Evolutionary conservation across 2,113 vertebrate species (phyloP).

Genomic region (Pseudorhombus dupliciocellatus): DNA sequence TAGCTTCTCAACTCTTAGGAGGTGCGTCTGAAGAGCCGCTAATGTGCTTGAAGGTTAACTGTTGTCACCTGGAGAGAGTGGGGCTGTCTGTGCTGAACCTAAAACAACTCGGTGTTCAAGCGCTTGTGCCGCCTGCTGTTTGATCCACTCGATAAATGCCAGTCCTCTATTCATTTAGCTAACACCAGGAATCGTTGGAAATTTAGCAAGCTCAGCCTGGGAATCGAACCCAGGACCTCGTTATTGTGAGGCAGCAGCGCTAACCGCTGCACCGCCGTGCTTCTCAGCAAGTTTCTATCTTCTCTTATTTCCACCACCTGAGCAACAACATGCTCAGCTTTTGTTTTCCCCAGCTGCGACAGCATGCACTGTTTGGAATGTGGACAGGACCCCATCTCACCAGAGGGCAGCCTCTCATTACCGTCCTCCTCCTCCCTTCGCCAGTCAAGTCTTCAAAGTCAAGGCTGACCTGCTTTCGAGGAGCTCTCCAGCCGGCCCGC

Average conservation of each 20-base stretch:
- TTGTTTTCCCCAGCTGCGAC: background rate
- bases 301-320: too few species aligned
- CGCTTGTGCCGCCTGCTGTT: too few species aligned
- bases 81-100: background rate
- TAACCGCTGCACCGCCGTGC: too few species aligned
- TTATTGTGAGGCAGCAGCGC: too few species aligned
- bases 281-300: background rate
- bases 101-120: too few species aligned
- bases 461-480: constrained; percentile 43
- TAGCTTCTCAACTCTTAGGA: constrained; percentile 19
- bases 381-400: constrained; percentile 40
- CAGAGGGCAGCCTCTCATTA: constrained; percentile 46
- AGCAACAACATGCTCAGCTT: too few species aligned
- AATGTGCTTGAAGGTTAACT: constrained; percentile 1
- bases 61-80: constrained; percentile 6
- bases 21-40: constrained; percentile 18
- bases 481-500: constrained; percentile 29
- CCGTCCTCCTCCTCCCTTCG: background rate
- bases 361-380: background rate
- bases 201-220: too few species aligned
- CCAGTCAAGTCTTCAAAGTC: constrained; percentile 47
- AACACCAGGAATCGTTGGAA: too few species aligned
- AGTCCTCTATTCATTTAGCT: too few species aligned
- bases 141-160: too few species aligned
- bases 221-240: too few species aligned